Base-by-base conservation (phyloP, 2,113 vertebrate species). In the Zosterops borbonicus region DNA sequence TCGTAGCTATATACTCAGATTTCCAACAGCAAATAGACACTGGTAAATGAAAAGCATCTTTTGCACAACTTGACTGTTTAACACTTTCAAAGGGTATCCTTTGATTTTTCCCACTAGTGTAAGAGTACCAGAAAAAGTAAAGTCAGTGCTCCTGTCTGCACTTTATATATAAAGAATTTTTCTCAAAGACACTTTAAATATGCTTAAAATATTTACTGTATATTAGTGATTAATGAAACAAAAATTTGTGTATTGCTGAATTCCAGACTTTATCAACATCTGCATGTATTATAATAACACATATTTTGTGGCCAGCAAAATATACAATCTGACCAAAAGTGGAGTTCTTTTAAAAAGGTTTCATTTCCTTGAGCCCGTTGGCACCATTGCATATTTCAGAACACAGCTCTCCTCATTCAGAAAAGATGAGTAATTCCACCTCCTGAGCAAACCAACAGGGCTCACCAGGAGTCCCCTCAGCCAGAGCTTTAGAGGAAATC, bases 31-130 rank as follows among this genome's bases (percentile, higher is more conserved):
- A 85, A 91, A 69, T 6, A 79, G 50, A 29, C 65, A 85, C 12
- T 49, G 42, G 42, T 39, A 89, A 95, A 91, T 87, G 21, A 68
- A 89, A 95, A 94, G 46, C 70, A 83, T 64, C 69, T 95, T 94
- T 49, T 56, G 25, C 17, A 65, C 18, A 80, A 63, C 13, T 46
- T 37, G 12, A 33, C 50, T 53, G 23, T 62, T 76, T 83, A 92
- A 77, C 74, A 24, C 16, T 83, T 88, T 28, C n/a, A 92, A 82
- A 39, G 23, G 11, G 0, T 31, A 55, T 14, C 33, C 37, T 75
- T 63, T 62, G 25, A 41, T 84, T 87, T 86, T 69, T n/a, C 17
- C 47, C 35, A 82, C 21, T 67, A 42, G 25, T 14, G 2, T 33
- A 69, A 71, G 24, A 73, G 5, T 23, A 69, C 6, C 76, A 60